Base-by-base conservation (phyloP, 2,888 invertebrate species). In the Saturnia pavonia region DNA sequence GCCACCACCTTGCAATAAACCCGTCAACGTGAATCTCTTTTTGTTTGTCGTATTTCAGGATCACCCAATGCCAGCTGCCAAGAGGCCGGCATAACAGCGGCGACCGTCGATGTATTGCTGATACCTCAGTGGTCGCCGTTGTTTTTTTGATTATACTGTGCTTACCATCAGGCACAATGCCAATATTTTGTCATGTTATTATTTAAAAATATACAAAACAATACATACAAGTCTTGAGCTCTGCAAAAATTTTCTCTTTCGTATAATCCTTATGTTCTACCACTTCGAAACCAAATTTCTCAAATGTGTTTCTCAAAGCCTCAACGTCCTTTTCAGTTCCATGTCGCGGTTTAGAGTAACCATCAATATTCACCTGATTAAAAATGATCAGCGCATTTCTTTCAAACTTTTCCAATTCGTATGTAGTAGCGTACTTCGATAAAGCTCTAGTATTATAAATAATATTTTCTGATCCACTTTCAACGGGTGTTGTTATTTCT, bases 321-420 rank as follows among this genome's bases (percentile, higher is more conserved):
- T 81, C 78, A 0, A 86, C 89, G n/a, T 92, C 92, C 74, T 84
- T 81, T 14, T 84, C 80, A 9, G 91, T 88, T 0, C 91, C 92
- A 19, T 75, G 57, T 71, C 91, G 83, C 0, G 85, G 84, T n/a
- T 75, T 75, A 0, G 68, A 48, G 68, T 85, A 84, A 0, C 85
- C 88, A 19, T 81, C 80, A 43, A 90, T 77, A 25, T 84, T 81
- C 67, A 83, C 82, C 71, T 91, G 91, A 78, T 91, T 91, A 54
- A 92, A 88, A 70, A 92, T 89, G 12, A 91, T 73, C 40, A 92
- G 69, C n/a, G 78, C 82, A 68, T 91, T 87, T 74, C 89, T 88
- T n/a, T 86, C 79, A 78, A 89, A 91, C 2, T 73, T 87, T 74
- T 92, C 91, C 67, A 92, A 74, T 79, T 88, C 84, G 69, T 92